These are phyloP conservation scores for Microcebus ravelobensis DNA, from an alignment of 2,113 vertebrate species.

Conservation along the genomic window DNA sequence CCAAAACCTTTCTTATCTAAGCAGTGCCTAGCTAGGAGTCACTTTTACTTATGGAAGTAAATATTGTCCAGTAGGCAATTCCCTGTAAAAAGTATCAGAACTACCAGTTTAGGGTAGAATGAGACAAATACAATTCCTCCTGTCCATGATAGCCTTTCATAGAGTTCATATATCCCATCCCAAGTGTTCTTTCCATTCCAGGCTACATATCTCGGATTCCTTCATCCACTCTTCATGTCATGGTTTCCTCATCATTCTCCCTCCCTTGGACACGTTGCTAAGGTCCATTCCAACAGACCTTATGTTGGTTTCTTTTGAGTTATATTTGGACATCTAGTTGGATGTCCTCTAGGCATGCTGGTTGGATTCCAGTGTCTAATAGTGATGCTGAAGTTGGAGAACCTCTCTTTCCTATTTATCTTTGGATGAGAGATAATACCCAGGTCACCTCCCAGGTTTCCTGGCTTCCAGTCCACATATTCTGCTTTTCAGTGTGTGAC, in stretches of 20 bases:
- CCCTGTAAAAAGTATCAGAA: not conserved
- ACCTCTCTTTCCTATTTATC: not conserved
- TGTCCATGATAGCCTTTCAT: not conserved
- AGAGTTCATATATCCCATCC: not conserved
- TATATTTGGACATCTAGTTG: not conserved
- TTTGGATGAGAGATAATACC: not conserved
- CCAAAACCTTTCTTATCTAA: not conserved
- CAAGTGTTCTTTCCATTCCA: not conserved
- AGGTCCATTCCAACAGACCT: not conserved
- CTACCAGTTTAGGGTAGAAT: not conserved
- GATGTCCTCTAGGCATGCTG: not conserved
- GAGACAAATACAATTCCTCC: not conserved
- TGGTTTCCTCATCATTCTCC: not conserved
- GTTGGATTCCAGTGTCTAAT: not conserved
- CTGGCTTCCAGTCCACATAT: not conserved
- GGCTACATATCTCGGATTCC: not conserved
- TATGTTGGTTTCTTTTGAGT: not conserved
- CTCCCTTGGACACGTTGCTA: not conserved
- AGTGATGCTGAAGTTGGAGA: not conserved
- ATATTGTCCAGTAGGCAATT: not conserved
- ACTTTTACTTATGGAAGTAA: not conserved
- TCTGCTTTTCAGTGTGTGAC: not conserved
- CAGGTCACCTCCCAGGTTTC: not conserved
- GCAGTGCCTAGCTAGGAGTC: not conserved
- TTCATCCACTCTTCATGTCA: not conserved